phyloP scores from a whole-genome alignment of 2,888 invertebrate species.

The Mimumesa dahlbomi region DNA sequence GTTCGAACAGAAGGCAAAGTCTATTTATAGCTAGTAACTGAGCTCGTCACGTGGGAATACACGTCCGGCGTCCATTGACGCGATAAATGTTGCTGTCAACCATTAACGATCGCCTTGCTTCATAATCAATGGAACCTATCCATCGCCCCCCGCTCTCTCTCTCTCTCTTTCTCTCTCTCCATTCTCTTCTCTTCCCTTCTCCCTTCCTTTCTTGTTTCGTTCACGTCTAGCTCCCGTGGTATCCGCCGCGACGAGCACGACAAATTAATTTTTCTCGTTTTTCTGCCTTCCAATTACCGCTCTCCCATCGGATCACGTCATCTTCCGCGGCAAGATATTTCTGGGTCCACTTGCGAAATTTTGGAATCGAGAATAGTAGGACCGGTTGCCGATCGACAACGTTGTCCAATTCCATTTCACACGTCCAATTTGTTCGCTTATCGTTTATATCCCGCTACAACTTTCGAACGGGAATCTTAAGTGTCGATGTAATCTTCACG shows the following conservation, averaged over 20 bases:
- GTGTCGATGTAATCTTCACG: too few species aligned
- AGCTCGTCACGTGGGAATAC: slow-evolving; percentile 69
- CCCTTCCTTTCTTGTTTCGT: neutral
- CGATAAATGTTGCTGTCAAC: slow-evolving; percentile 74
- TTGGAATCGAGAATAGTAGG: slow-evolving; percentile 2
- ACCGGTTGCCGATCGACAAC: slow-evolving; percentile 3
- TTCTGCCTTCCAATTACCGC: slow-evolving; percentile 60
- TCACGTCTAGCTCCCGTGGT: slow-evolving; percentile 44
- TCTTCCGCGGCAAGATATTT: slow-evolving; percentile 37
- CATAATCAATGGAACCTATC: slow-evolving; percentile 75
- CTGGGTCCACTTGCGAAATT: slow-evolving; percentile 38
- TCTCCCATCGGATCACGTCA: slow-evolving; percentile 56
- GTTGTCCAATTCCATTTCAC: too few species aligned
- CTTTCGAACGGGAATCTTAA: too few species aligned
- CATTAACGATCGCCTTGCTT: slow-evolving; percentile 73
- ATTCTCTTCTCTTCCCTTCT: neutral
- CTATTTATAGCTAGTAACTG: slow-evolving; percentile 74
- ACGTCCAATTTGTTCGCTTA: too few species aligned
- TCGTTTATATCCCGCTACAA: too few species aligned
- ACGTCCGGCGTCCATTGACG: slow-evolving; percentile 73
- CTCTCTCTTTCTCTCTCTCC: neutral
- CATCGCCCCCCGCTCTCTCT: slow-evolving; percentile 47
- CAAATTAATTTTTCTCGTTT: slow-evolving; percentile 70
- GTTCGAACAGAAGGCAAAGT: too few species aligned
- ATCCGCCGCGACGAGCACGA: slow-evolving; percentile 58